Percentiles rank a stretch among this genome's conserved stretches.
phyloP scores from a whole-genome alignment of 2,797 vertebrate species.

The Bufotes viridis region DNA sequence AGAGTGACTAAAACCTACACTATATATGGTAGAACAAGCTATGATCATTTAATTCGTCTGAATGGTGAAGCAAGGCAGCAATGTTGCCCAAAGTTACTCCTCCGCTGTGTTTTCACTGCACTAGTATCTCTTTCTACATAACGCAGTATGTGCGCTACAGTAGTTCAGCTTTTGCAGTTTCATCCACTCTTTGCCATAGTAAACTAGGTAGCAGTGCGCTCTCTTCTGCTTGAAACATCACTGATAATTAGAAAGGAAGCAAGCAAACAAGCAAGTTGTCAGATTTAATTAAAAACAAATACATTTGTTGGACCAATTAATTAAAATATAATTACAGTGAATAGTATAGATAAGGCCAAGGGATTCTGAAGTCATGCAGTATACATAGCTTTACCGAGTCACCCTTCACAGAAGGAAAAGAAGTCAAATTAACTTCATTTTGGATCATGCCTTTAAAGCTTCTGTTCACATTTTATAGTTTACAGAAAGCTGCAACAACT shows the following conservation, averaged over 20 bases:
- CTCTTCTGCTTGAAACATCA: not conserved
- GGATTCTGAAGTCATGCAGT: constrained; percentile 60
- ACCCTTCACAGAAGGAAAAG: constrained; percentile 72
- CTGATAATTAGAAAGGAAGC: not conserved
- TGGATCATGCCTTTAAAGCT: not conserved
- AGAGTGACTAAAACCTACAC: too few species aligned
- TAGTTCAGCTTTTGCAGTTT: not conserved
- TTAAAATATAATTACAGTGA: constrained; percentile 58
- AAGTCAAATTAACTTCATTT: constrained; percentile 48
- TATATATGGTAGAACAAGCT: too few species aligned
- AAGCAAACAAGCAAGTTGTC: constrained; percentile 34
- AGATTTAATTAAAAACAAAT: constrained; percentile 63
- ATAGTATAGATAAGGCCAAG: constrained; percentile 53
- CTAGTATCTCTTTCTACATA: not conserved
- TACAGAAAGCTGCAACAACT: not conserved
- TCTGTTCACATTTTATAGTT: constrained; percentile 13
- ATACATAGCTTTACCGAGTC: constrained; percentile 39
- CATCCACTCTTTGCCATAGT: not conserved
- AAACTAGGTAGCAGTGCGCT: not conserved
- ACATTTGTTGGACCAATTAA: constrained; percentile 59
- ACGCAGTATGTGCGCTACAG: not conserved
- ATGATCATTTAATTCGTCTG: too few species aligned
- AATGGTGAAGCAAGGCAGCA: too few species aligned
- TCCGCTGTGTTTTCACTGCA: too few species aligned
- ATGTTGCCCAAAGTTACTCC: too few species aligned